Evolutionary conservation across 2,113 vertebrate species (phyloP), one percentile per base, ranked within the genome.

Genomic region (Chionis minor): DNA sequence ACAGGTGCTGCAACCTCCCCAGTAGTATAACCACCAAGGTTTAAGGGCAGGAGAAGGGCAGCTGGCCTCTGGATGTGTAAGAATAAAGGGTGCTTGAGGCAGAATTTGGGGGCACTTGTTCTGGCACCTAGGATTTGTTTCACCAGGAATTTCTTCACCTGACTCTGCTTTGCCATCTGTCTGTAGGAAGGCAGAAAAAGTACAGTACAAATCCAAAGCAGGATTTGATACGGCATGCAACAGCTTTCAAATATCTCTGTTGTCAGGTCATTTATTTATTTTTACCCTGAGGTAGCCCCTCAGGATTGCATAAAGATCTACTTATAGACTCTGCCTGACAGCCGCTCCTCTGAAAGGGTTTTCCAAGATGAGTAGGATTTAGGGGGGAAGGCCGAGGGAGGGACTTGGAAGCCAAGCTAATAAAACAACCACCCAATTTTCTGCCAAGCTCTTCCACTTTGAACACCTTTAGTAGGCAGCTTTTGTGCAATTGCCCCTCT

Each of bases 281-380:
- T 95, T 96, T 85, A 94, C 77, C 49, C 70, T 42, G 70, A 92
- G 89, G 92, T 71, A 91, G 78, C 45, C 85, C 62, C 58, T 75
- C 40, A 17, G 86, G 77, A 52, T 86, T 94, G 81, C 88, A 42
- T 63, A 4, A 86, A 88, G 58, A 30, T 91, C 88, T 94, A 45
- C 81, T 80, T 69, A 69, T 38, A 87, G 78, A 23, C 65, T 72
- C 38, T 86, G 88, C 47, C 52, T 92, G 77, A 85, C 84, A 63
- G 84, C 69, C 18, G 80, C 23, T 87, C 15, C 62, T 66, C 14
- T 80, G 58, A 80, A 79, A 49, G 86, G 86, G 18, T 92, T 97
- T 96, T 94, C 93, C 91, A 85, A 28, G 56, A 52, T 1, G 11
- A 74, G 47, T 16, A 86, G 63, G n/a, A 45, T 86, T 78, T 66